Evolutionary conservation across 2,113 vertebrate species (phyloP).

Genomic region (Rostratula benghalensis): DNA sequence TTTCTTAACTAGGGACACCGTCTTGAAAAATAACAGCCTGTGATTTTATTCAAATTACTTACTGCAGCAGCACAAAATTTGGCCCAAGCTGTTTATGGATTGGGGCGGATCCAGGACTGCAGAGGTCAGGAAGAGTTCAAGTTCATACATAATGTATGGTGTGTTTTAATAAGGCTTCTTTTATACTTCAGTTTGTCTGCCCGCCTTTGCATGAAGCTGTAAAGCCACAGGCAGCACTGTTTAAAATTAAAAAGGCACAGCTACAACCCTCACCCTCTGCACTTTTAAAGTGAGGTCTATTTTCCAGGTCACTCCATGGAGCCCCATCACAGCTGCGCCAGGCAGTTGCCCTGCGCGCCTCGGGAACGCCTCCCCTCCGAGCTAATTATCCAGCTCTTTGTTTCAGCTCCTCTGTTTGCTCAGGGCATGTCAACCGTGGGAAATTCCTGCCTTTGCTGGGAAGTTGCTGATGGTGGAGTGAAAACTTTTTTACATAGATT

Average conservation of each 20-base stretch:
- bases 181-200: slow-evolving; percentile 57
- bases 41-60: slow-evolving; percentile 60
- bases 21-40: slow-evolving; percentile 44
- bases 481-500: slow-evolving; percentile 39
- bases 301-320: slow-evolving; percentile 32
- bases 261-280: slow-evolving; percentile 17
- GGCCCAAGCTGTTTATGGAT: slow-evolving; percentile 52
- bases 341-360: not conserved
- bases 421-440: slow-evolving; percentile 26
- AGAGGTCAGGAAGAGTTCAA: slow-evolving; percentile 75
- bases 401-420: slow-evolving; percentile 13
- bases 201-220: slow-evolving; percentile 53
- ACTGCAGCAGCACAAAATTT: slow-evolving; percentile 61
- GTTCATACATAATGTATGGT: slow-evolving; percentile 71
- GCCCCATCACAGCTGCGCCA: not conserved
- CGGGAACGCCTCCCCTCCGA: not conserved
- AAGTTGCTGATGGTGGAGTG: not conserved
- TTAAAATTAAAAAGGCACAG: slow-evolving; percentile 57
- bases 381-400: slow-evolving; percentile 23
- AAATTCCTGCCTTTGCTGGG: slow-evolving; percentile 28
- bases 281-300: slow-evolving; percentile 27
- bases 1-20: slow-evolving; percentile 30
- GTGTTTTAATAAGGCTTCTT: slow-evolving; percentile 70
- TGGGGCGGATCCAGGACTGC: slow-evolving; percentile 60
- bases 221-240: slow-evolving; percentile 58